Base-by-base conservation (phyloP, 2,888 invertebrate species). In the Dynastes hyllus region DNA sequence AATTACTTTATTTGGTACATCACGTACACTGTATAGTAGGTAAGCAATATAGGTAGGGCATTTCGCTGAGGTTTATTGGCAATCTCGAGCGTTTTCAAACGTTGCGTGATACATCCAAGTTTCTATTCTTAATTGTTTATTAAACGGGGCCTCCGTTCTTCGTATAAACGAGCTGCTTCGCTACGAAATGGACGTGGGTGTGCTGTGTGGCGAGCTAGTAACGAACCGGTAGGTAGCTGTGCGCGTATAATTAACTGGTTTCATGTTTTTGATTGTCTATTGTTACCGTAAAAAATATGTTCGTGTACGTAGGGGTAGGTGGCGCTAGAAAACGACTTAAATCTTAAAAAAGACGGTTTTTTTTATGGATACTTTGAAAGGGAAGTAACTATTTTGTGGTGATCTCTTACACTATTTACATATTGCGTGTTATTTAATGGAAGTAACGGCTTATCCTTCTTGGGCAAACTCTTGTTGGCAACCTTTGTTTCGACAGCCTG, bases 41-140 rank as follows among this genome's bases (percentile, higher is more conserved):
- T 9, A 9, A 40, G 40, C 40, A 40, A 53, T 53, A 53, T 53
- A 53, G 53, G n/a, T 53, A 16, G 16, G 53, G n/a, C 16, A 16
- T 5, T 53, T 53, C 5, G 16, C 2, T 1, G n/a, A 13, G 0
- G 66, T 76, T 76, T 76, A 76, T 76, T 76, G 53, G 53, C 53
- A 53, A 16, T 13, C 16, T 2, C n/a, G 53, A 53, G 16, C n/a
- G 53, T 16, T 53, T 53, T 8, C 45, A 8, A 45, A 45, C 11
- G 8, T 45, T 45, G 53, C 53, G n/a, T n/a, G 53, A 53, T 53
- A 53, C 53, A n/a, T 53, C 16, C 53, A n/a, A 16, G 53, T 53
- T 53, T 53, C 53, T 53, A 53, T 53, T 53, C n/a, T 53, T 53
- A 53, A 53, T 53, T 53, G 53, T 53, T 53, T 53, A 53, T 53